These are phyloP conservation scores for Ophion ventricosus DNA, from an alignment of 2,888 invertebrate genomes.

Conservation along the genomic window DNA sequence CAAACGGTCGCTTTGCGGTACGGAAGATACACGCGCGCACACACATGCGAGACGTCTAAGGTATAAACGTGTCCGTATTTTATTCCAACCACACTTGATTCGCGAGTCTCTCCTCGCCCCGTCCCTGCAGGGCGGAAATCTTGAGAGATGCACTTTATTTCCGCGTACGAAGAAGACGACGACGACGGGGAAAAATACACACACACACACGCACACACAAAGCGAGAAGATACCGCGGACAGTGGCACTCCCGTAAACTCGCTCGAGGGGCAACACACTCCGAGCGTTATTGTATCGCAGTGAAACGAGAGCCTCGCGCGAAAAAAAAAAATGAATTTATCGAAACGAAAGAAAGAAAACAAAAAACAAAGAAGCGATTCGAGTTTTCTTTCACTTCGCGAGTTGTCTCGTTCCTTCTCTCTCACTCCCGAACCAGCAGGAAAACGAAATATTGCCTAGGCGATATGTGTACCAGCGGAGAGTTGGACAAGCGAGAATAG, in stretches of 20 bases:
- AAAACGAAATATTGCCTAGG: conserved; percentile 39
- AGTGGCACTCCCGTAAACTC: conserved; percentile 62
- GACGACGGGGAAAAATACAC: not conserved
- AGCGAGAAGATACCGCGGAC: conserved; percentile 32
- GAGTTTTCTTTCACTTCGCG: conserved; percentile 42
- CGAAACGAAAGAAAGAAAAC: not conserved
- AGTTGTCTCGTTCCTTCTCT: conserved; percentile 18
- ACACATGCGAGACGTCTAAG: conserved; percentile 19
- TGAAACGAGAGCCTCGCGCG: conserved; percentile 28
- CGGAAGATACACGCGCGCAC: conserved; percentile 35
- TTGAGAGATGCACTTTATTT: conserved; percentile 49
- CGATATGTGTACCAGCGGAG: conserved; percentile 33
- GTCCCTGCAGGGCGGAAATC: conserved; percentile 50
- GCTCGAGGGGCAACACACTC: conserved; percentile 38
- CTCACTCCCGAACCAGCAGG: conserved; percentile 44
- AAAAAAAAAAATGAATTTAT: conserved; percentile 34
- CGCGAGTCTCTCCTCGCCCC: conserved; percentile 21
- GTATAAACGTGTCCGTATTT: conserved; percentile 15
- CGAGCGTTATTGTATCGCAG: conserved; percentile 40
- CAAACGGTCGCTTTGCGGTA: conserved; percentile 34
- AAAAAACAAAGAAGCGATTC: conserved; percentile 35
- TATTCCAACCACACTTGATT: no score
- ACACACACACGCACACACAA: not conserved
- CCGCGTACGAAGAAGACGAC: conserved; percentile 52
- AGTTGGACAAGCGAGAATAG: conserved; percentile 14